Evolutionary conservation across 1,140 invertebrate genomes (phyloP), one percentile per base, ranked within the genome.

Genomic region (Lethrus apterus): DNA sequence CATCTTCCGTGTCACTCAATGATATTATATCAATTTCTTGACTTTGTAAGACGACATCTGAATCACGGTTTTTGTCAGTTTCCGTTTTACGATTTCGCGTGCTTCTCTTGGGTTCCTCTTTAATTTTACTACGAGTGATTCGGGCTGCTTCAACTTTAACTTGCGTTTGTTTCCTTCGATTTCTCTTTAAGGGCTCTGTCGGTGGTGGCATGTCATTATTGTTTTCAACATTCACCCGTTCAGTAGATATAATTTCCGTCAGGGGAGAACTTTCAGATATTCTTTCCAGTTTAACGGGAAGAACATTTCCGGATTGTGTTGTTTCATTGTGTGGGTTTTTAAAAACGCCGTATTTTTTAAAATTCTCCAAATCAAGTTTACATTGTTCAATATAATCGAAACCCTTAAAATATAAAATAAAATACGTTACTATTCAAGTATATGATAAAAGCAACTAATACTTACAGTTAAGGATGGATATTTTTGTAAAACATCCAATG

Each of bases 141-240:
- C 32, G 35, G 20, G 21, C 30, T 26, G 20, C 18, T 35, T 19
- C 10, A 32, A 15, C 26, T 30, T n/a, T 26, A 7, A 21, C 11
- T 14, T 33, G 4, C n/a, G n/a, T 40, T 44, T 53, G 43, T 44
- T 24, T 21, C 34, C 45, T 52, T 47, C 31, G 10, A 18, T 50
- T 50, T 14, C 50, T 52, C 44, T 40, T 42, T 11, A 51, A 50
- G 10, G 54, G 46, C 19, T 35, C 33, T 41, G 30, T 24, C 11
- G 57, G 54, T 17, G 57, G 51, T 7, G 51, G 47, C 50, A 57
- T 54, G 18, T 50, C 52, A n/a, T n/a, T n/a, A n/a, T n/a, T n/a
- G n/a, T n/a, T n/a, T n/a, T n/a, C n/a, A n/a, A n/a, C 11, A 43
- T 50, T 54, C 3, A 14, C 14, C 7, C 17, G 23, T 15, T 29